Conservation (phyloP, 2,888 invertebrate species). For the Tubiluchus corallicola region DNA sequence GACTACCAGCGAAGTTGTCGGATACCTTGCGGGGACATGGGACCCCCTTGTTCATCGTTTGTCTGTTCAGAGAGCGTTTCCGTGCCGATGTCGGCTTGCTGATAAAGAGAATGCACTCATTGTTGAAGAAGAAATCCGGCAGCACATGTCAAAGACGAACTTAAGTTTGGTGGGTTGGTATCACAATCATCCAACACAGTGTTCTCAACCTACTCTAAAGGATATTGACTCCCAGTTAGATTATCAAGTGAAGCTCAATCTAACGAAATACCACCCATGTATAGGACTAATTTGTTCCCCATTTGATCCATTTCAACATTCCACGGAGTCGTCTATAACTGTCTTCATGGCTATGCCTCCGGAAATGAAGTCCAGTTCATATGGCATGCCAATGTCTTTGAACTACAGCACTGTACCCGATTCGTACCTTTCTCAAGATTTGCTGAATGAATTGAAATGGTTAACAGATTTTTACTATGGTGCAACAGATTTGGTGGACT, state of each 20-base stretch:
- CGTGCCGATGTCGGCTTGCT: constrained; percentile 54
- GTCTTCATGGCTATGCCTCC: no score
- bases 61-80: constrained; percentile 68
- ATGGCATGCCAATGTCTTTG: no score
- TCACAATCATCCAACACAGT: constrained; percentile 62
- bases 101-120: constrained; percentile 48
- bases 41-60: constrained; percentile 83
- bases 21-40: constrained; percentile 90
- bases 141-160: constrained; percentile 59
- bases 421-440: no score
- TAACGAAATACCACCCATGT: constrained; percentile 80
- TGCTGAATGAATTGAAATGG: no score
- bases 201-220: constrained; percentile 53
- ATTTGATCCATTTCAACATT: no score
- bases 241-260: constrained; percentile 82
- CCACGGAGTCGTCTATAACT: no score
- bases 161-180: constrained; percentile 80
- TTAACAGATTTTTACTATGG: no score
- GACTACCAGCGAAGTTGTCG: constrained; percentile 80
- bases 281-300: constrained; percentile 76
- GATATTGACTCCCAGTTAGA: constrained; percentile 85
- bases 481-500: no score
- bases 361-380: no score
- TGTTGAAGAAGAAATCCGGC: constrained; percentile 42
- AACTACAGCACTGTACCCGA: no score